phyloP scores from a whole-genome alignment of 1,140 invertebrate genomes.

The Riptortus pedestris region DNA sequence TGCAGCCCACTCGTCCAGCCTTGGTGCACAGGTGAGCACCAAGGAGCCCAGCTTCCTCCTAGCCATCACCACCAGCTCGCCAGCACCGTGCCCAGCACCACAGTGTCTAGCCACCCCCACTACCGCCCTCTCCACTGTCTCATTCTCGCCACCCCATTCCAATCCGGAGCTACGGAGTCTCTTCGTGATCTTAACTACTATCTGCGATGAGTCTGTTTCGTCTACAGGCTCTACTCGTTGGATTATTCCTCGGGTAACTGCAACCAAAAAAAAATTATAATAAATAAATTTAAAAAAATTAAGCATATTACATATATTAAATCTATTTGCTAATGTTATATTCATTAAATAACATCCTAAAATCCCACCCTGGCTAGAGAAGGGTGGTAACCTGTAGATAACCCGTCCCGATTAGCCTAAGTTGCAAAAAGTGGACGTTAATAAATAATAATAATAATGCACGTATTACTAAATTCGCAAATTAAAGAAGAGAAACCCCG shows the following conservation, averaged over 20 bases:
- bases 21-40: constrained; percentile 59
- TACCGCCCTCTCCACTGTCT: constrained; percentile 26
- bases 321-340: constrained; percentile 8
- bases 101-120: constrained; percentile 50
- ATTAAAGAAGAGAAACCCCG: too few relatives aligned
- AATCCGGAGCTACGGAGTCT: constrained; percentile 41
- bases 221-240: constrained; percentile 49
- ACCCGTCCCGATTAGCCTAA: too few relatives aligned
- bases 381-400: too few relatives aligned
- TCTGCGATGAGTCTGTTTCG: constrained; percentile 51
- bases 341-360: too few relatives aligned
- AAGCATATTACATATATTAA: not conserved
- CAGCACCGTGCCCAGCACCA: constrained; percentile 54
- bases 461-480: too few relatives aligned
- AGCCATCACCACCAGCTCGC: constrained; percentile 71
- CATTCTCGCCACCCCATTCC: constrained; percentile 34
- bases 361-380: too few relatives aligned
- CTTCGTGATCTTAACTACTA: constrained; percentile 55
- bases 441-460: too few relatives aligned
- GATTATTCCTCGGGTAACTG: constrained; percentile 57
- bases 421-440: too few relatives aligned
- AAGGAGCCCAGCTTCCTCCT: constrained; percentile 56
- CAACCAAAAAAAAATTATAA: constrained; percentile 23
- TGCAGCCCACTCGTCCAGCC: constrained; percentile 54
- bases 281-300: constrained; percentile 4